A percentile compares a stretch with the other conserved stretches of the same genome.
These are phyloP conservation scores for Elaeidobius kamerunicus DNA, from an alignment of 2,888 invertebrate genomes.

Conservation along the genomic window DNA sequence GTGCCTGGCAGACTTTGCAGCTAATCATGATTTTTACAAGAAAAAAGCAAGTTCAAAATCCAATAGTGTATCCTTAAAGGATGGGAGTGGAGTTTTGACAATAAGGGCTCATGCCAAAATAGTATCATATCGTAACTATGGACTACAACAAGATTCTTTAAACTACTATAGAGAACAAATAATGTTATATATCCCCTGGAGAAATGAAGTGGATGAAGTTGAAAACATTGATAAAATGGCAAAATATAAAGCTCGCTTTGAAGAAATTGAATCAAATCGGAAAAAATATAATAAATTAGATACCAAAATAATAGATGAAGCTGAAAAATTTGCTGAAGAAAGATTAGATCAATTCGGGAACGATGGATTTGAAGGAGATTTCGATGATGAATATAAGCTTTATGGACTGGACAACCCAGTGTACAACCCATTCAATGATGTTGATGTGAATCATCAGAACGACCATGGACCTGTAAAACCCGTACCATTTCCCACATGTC, in stretches of 20 bases:
- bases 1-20: constrained; percentile 17
- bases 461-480: not conserved
- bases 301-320: constrained; percentile 14
- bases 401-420: not conserved
- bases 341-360: not conserved
- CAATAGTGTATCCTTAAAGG: constrained; percentile 3
- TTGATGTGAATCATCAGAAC: not conserved
- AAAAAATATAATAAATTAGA: constrained; percentile 10
- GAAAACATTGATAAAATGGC: constrained; percentile 5
- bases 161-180: constrained; percentile 22
- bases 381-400: constrained; percentile 5
- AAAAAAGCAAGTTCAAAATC: not conserved
- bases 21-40: not conserved
- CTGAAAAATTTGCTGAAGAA: constrained; percentile 2
- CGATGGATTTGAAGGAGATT: not conserved
- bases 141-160: constrained; percentile 8
- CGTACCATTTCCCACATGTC: not conserved
- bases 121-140: not conserved
- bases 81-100: not conserved
- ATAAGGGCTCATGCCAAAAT: constrained; percentile 3
- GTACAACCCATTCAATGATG: not conserved
- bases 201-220: constrained; percentile 19
- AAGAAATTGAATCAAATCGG: constrained; percentile 1
- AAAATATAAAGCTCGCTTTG: not conserved
- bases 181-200: constrained; percentile 17